phyloP scores from a whole-genome alignment of 2,113 vertebrate species.

The Gambusia holbrooki region DNA sequence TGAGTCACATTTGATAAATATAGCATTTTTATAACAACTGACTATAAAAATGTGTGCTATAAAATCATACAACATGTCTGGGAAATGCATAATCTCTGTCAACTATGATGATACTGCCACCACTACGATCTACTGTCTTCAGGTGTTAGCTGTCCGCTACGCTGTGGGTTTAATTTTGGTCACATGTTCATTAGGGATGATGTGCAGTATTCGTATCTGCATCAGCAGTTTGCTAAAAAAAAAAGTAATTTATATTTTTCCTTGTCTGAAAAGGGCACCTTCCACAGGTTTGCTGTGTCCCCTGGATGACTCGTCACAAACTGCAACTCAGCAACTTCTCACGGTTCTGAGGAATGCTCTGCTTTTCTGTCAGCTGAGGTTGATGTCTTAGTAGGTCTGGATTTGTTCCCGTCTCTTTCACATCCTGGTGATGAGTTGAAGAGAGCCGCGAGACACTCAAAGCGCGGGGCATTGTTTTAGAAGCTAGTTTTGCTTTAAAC shows the following conservation, averaged over 20 bases:
- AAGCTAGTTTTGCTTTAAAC: neutral
- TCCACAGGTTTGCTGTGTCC: neutral
- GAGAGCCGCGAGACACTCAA: neutral
- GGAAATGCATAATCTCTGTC: too few relatives aligned
- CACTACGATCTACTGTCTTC: neutral
- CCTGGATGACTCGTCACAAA: neutral
- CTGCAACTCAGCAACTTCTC: neutral
- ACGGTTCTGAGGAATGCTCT: neutral
- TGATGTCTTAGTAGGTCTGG: neutral
- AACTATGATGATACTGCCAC: neutral
- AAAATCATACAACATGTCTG: too few relatives aligned
- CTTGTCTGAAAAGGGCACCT: neutral
- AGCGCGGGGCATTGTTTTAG: neutral
- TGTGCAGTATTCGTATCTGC: neutral
- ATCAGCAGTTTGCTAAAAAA: too few relatives aligned
- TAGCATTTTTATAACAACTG: too few relatives aligned
- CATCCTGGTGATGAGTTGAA: neutral
- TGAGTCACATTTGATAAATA: too few relatives aligned
- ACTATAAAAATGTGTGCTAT: too few relatives aligned
- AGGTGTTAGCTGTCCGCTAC: neutral
- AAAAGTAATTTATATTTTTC: too few relatives aligned
- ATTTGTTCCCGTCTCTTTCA: neutral
- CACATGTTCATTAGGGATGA: neutral
- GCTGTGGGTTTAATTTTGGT: neutral
- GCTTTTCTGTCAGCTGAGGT: neutral